These are phyloP conservation scores for Nicator chloris DNA, from an alignment of 2,113 vertebrate genomes.

Conservation along the genomic window DNA sequence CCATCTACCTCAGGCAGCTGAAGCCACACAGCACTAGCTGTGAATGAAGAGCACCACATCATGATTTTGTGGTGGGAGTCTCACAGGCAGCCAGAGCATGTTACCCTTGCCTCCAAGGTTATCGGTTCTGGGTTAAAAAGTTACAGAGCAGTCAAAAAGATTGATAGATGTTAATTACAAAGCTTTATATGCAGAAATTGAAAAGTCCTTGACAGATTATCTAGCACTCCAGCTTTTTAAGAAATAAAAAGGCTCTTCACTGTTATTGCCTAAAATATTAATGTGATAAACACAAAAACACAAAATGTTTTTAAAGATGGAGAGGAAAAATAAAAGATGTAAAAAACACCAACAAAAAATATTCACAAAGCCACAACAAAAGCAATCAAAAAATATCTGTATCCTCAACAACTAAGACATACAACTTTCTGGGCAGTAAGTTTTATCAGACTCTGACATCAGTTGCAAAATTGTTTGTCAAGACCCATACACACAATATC, in stretches of 20 bases:
- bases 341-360: no score
- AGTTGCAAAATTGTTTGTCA: not conserved
- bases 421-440: not conserved
- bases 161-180: constrained; percentile 14
- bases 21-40: not conserved
- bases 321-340: not conserved
- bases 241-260: not conserved
- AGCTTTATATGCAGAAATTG: not conserved
- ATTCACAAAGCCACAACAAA: not conserved
- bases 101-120: not conserved
- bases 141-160: constrained; percentile 1
- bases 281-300: not conserved
- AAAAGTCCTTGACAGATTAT: constrained; percentile 2
- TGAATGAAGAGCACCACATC: not conserved
- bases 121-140: not conserved
- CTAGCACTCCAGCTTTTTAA: not conserved
- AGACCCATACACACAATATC: not conserved
- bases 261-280: not conserved
- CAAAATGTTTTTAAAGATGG: not conserved
- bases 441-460: not conserved
- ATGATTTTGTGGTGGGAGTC: not conserved
- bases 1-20: not conserved
- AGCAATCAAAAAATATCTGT: not conserved
- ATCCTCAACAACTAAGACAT: not conserved
- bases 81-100: not conserved